Evolutionary conservation across 2,113 vertebrate genomes (phyloP), one percentile per base, ranked within the genome.

Genomic region (Leptocoma aspasia): DNA sequence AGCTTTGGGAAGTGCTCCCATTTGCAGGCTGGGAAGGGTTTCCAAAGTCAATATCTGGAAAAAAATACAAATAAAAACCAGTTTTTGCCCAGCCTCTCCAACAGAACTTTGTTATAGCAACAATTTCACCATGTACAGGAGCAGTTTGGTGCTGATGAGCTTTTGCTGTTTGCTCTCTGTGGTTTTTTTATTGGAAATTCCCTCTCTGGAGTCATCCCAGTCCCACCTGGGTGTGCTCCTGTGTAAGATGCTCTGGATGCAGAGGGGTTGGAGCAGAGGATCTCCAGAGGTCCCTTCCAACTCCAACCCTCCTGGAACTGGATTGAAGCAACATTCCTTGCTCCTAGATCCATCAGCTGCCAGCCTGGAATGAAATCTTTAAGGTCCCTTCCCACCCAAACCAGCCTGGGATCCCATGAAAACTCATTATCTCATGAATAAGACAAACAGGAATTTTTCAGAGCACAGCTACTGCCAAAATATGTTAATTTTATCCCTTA

Each of bases 91-190:
- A 50, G 39, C 20, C 54, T 53, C 63, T 37, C 13, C 17, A 8
- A 27, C 49, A 86, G 70, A 54, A 56, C n/a, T 95, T 53, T 26
- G n/a, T 19, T 42, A 14, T 2, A 24, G 35, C 6, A 10, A 4
- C 52, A n/a, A 2, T 21, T 83, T 41, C 52, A 4, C 33, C 35
- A 28, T 0, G 0, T 9, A 8, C 2, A 11, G 57, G 41, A 92
- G 80, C 27, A 19, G 5, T 44, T 59, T 50, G 65, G 61, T 27
- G 23, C 23, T 20, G 33, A 6, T 18, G 60, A 87, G 64, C 11
- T 73, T 33, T 41, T 23, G 7, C 44, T 26, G 4, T 28, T 78
- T 57, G 22, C 39, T 86, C 75, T 60, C 6, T 1, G 21, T 10
- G 15, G 11, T 42, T 72, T 57, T 61, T 57, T 11, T 79, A 1